Conservation (phyloP, 35 echinoderm and acorn worm species). For the Apostichopus parvimensis region DNA sequence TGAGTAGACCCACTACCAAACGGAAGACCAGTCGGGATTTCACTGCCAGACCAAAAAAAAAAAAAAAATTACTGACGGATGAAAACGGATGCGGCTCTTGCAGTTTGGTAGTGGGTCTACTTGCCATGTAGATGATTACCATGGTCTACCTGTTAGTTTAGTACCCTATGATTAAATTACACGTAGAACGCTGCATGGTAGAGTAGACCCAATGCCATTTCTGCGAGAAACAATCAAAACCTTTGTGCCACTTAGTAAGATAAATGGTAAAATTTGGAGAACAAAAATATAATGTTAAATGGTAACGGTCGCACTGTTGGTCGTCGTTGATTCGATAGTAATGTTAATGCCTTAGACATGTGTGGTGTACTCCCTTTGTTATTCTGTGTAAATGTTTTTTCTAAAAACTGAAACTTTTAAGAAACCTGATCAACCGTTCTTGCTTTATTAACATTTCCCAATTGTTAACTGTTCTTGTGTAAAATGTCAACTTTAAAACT, state of each 20-base stretch:
- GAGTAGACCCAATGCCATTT: conserved; percentile 42
- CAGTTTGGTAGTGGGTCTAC: conserved; percentile 50
- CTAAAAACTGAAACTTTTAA: no score
- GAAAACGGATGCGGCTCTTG: background rate
- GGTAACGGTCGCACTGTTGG: no score
- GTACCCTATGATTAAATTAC: background rate
- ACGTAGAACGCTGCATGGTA: conserved; percentile 13
- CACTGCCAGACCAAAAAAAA: background rate
- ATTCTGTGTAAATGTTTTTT: no score
- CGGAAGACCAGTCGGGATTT: background rate
- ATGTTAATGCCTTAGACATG: no score
- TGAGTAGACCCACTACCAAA: conserved; percentile 52
- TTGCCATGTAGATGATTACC: conserved; percentile 26
- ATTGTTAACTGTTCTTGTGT: no score
- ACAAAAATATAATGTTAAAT: no score
- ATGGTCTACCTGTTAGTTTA: background rate
- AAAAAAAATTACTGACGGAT: background rate
- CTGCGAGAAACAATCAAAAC: background rate
- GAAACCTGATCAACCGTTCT: no score
- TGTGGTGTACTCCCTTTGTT: no score
- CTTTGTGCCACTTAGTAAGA: background rate
- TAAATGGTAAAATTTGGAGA: background rate
- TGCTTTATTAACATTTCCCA: no score
- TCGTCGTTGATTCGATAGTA: no score
- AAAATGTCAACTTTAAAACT: no score